Percentiles rank a stretch among this genome's conserved stretches.
phyloP scores from a whole-genome alignment of 1,140 invertebrate genomes.

The Contarinia nasturtii region DNA sequence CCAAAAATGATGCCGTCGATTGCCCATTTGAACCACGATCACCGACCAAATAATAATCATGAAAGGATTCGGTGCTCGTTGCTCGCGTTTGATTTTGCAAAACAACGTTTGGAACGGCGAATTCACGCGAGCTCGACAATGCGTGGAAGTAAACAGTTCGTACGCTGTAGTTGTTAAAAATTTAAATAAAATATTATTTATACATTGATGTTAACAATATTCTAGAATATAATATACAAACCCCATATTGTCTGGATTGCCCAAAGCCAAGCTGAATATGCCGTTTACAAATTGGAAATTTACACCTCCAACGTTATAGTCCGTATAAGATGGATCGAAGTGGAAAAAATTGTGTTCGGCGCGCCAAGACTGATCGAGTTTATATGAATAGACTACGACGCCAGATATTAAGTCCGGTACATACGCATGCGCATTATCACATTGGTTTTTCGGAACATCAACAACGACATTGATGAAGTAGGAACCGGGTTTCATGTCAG shows the following conservation, averaged over 20 bases:
- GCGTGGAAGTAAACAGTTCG: constrained; percentile 58
- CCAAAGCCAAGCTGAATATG: constrained; percentile 45
- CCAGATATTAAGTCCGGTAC: constrained; percentile 50
- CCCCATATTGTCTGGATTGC: constrained; percentile 32
- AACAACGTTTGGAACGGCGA: constrained; percentile 45
- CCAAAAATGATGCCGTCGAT: constrained; percentile 49
- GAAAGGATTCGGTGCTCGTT: constrained; percentile 34
- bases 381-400: constrained; percentile 51
- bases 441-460: constrained; percentile 38
- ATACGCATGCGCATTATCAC: constrained; percentile 53
- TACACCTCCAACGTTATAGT: constrained; percentile 46
- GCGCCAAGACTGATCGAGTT: constrained; percentile 52
- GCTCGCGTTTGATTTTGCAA: constrained; percentile 44
- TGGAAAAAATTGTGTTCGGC: constrained; percentile 62
- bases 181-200: neutral
- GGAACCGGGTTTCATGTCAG: constrained; percentile 41
- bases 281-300: constrained; percentile 64
- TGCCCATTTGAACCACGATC: constrained; percentile 48
- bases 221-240: constrained; percentile 11
- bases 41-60: constrained; percentile 48
- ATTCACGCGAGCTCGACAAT: constrained; percentile 51
- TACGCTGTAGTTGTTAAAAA: constrained; percentile 23
- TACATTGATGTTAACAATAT: neutral
- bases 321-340: constrained; percentile 53
- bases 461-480: constrained; percentile 59